Percentiles rank a stretch among this genome's conserved stretches.
These are phyloP conservation scores for Zingel zingel DNA, from an alignment of 2,113 vertebrate species.

Conservation along the genomic window DNA sequence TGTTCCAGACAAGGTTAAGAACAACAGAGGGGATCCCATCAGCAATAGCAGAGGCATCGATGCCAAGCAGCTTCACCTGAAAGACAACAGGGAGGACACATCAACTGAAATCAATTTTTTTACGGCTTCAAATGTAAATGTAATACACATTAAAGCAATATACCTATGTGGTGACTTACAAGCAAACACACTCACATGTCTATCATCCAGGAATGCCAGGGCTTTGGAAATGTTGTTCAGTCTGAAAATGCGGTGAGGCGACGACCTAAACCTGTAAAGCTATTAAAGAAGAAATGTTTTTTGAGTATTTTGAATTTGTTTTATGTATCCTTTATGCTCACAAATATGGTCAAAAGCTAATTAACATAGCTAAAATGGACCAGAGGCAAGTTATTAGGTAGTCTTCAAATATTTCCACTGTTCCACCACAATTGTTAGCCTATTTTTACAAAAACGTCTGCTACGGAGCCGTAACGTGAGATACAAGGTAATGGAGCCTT, in stretches of 20 bases:
- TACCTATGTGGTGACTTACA: background rate
- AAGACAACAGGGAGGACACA: background rate
- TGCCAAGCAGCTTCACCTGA: constrained; percentile 92
- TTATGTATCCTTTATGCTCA: background rate
- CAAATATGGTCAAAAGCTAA: too few relatives aligned
- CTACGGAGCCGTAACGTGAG: too few relatives aligned
- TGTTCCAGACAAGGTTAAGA: constrained; percentile 93
- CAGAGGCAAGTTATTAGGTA: too few relatives aligned
- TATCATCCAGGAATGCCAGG: constrained; percentile 92
- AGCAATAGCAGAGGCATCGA: constrained; percentile 91
- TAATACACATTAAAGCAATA: background rate
- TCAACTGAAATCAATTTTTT: background rate
- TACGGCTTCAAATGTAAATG: background rate
- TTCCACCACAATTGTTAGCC: too few relatives aligned
- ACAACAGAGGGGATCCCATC: constrained; percentile 92
- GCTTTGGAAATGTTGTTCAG: constrained; percentile 95
- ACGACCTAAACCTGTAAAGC: constrained; percentile 91
- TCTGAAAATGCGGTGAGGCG: constrained; percentile 91
- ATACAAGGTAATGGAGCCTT: too few relatives aligned
- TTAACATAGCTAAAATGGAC: too few relatives aligned
- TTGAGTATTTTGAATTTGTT: background rate
- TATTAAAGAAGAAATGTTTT: constrained; percentile 47
- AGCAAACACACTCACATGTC: constrained; percentile 87
- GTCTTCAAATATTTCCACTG: too few relatives aligned
- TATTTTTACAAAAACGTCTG: too few relatives aligned